Evolutionary conservation across 2,888 invertebrate species (phyloP), one percentile per base, ranked within the genome.

Genomic region (Catocala sponsa): DNA sequence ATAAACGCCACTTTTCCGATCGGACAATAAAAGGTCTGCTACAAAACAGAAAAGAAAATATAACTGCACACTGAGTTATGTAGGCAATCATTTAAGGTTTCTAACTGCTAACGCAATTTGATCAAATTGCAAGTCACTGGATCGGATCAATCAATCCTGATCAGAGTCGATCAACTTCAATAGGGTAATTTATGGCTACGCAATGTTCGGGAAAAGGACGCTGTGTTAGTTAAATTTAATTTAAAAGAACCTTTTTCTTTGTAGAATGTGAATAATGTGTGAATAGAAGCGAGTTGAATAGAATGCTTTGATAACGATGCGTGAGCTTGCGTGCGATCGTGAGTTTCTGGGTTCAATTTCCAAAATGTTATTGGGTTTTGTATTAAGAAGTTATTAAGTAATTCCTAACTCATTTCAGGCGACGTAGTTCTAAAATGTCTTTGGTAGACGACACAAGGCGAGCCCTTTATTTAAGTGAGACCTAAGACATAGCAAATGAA

Each of bases 61-160:
- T 46, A 46, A 46, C 7, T 46, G 46, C 7, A 46, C 15, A 4
- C 9, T 46, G 46, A 46, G 15, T 46, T 10, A 46, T 46, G 15
- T 13, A 6, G 7, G 15, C 46, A 46, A 46, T 46, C 25, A 46
- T 46, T 46, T 46, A 46, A 15, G 15, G 7, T 10, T 6, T 13
- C 15, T 46, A 46, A 15, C 46, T 46, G 46, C 46, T 46, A 25
- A 46, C 71, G 75, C 68, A 47, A 70, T 74, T 75, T 71, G 61
- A 65, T 66, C 66, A 56, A 74, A 71, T 65, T 63, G 55, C 58
- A 71, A 75, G 75, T 75, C 75, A 75, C 63, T 49, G 33, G 42
- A 68, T 68, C 65, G 61, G 57, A 74, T 77, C 75, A 65, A 78
- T 75, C 78, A 71, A 65, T 47, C 38, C 12, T 7, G 35, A 12